These are phyloP conservation scores for Sebastes matsubarae DNA, from an alignment of 2,797 vertebrate genomes.

Conservation along the genomic window DNA sequence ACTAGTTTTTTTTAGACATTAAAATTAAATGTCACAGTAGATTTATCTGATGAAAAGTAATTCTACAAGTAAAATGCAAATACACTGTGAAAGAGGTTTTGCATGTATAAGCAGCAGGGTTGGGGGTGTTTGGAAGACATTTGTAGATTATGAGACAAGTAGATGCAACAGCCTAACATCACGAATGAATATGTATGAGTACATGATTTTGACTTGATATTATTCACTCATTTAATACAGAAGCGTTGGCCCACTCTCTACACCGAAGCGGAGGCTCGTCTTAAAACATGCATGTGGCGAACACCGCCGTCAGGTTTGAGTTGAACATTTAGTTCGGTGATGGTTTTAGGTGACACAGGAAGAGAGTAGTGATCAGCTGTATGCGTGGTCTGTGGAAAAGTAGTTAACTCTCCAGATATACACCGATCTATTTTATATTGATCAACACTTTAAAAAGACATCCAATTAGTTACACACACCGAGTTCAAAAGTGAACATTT, in stretches of 20 bases:
- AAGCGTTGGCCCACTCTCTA: background rate
- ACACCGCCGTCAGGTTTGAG: background rate
- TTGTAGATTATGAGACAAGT: conserved; percentile 8
- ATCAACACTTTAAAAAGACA: conserved; percentile 6
- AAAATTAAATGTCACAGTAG: background rate
- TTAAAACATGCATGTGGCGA: conserved; percentile 15
- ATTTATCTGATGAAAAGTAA: background rate
- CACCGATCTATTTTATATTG: background rate
- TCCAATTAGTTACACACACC: background rate
- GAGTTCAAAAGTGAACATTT: conserved; percentile 21
- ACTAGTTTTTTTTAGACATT: background rate
- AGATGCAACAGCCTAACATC: background rate
- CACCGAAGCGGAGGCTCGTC: conserved; percentile 13
- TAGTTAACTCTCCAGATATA: background rate
- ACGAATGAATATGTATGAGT: conserved; percentile 4
- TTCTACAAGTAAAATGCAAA: conserved; percentile 14
- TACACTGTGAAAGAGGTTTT: background rate
- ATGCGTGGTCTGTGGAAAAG: background rate
- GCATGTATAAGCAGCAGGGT: background rate
- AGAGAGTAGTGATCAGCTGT: background rate
- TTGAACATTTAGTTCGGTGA: background rate
- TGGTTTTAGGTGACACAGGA: background rate
- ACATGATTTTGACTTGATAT: background rate
- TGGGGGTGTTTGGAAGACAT: conserved; percentile 27
- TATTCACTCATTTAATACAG: background rate